Evolutionary conservation across 2,888 invertebrate species (phyloP).

Genomic region (Trissonchulus latispiculum): DNA sequence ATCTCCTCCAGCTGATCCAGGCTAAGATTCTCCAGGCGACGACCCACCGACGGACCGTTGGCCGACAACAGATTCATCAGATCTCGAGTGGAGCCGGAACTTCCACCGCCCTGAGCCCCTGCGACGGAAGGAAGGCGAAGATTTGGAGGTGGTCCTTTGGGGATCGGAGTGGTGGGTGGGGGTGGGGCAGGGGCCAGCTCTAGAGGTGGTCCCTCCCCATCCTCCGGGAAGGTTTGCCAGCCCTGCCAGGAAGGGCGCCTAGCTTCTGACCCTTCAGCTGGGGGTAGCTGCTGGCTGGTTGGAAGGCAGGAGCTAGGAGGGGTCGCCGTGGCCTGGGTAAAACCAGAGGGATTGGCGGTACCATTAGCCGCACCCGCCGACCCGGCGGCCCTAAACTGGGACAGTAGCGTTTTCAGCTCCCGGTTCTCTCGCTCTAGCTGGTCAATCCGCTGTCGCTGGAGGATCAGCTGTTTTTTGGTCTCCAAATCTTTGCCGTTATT

Average conservation of each 20-base stretch:
- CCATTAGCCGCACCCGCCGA: no score
- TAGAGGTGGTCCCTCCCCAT: constrained; percentile 27
- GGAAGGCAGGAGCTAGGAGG: no score
- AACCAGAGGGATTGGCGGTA: background rate
- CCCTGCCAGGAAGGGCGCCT: no score
- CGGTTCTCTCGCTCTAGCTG: constrained; percentile 74
- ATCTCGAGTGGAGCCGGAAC: constrained; percentile 9
- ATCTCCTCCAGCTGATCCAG: constrained; percentile 54
- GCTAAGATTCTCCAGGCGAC: constrained; percentile 51
- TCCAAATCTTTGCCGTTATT: constrained; percentile 82
- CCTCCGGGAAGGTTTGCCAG: constrained; percentile 21
- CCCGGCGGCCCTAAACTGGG: no score
- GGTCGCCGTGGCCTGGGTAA: background rate
- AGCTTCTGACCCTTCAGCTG: no score
- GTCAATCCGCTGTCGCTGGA: constrained; percentile 74
- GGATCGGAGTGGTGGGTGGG: constrained; percentile 13
- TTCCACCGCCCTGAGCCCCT: constrained; percentile 61
- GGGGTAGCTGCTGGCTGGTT: constrained; percentile 18
- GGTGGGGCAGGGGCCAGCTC: no score
- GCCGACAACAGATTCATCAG: constrained; percentile 22
- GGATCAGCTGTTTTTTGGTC: constrained; percentile 63
- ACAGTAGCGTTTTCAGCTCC: constrained; percentile 60
- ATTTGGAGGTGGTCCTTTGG: no score
- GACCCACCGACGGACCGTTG: constrained; percentile 40
- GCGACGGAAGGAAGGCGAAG: constrained; percentile 59